These are phyloP conservation scores for Leptobrachium leishanense DNA, from an alignment of 2,113 vertebrate genomes.

Conservation along the genomic window DNA sequence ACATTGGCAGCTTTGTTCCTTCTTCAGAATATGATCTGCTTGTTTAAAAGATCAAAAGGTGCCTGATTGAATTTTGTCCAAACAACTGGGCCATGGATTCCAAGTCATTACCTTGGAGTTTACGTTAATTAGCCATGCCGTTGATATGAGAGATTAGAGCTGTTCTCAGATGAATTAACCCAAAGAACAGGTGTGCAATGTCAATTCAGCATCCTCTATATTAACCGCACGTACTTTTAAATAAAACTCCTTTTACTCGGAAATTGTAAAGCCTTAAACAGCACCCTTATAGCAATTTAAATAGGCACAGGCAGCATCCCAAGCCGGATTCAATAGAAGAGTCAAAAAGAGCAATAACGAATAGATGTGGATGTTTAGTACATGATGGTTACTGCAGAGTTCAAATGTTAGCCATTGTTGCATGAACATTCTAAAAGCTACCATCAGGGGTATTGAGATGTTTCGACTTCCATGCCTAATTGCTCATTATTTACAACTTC, in stretches of 20 bases:
- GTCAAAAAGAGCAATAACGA: no score
- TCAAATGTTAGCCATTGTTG: no score
- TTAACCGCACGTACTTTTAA: constrained; percentile 21
- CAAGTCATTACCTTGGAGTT: constrained; percentile 13
- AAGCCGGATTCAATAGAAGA: no score
- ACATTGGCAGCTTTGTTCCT: not conserved
- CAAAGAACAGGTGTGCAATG: constrained; percentile 4
- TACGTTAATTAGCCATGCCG: not conserved
- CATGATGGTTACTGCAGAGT: no score
- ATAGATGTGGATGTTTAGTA: no score
- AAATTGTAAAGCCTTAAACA: not conserved
- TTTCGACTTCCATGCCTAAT: no score
- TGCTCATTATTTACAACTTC: no score
- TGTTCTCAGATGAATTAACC: not conserved
- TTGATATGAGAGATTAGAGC: constrained; percentile 12
- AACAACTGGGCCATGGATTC: not conserved
- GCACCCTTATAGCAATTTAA: no score
- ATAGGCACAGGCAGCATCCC: no score
- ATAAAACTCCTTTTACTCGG: constrained; percentile 3
- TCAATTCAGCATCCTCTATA: constrained; percentile 9
- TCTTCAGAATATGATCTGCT: not conserved
- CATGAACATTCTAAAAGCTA: no score
- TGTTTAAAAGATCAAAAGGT: constrained; percentile 13
- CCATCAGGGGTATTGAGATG: no score
- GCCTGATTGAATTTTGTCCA: not conserved